Percentiles rank a stretch among this genome's conserved stretches.
Conservation (phyloP, 2,113 vertebrate species). For the Antechinus flavipes region DNA sequence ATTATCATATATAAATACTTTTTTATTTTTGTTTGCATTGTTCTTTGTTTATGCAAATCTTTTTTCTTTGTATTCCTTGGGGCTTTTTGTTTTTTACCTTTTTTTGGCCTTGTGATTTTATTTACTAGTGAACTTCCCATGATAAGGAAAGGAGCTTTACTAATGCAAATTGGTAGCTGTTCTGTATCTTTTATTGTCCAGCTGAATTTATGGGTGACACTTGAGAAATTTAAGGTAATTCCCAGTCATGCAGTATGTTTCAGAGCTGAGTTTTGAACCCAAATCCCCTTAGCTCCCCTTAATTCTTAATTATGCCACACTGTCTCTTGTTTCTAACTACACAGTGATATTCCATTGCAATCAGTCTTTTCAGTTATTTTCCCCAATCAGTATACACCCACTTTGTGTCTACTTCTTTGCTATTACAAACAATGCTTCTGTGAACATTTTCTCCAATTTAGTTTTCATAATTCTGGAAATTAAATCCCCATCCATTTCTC, state of each 20-base stretch:
- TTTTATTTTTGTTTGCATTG: not conserved
- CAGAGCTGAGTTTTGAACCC: not conserved
- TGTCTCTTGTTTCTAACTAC: not conserved
- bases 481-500: too few species aligned
- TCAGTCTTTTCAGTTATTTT: not conserved
- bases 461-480: not conserved
- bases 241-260: not conserved
- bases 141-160: not conserved
- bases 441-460: not conserved
- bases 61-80: not conserved
- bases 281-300: not conserved
- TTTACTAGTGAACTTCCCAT: not conserved
- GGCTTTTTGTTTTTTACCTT: too few species aligned
- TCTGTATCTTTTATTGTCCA: not conserved
- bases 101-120: not conserved
- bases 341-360: not conserved
- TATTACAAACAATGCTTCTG: not conserved
- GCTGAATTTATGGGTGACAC: not conserved
- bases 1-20: not conserved
- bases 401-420: not conserved
- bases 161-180: not conserved
- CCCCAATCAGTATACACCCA: not conserved
- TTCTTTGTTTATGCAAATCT: not conserved
- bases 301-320: not conserved
- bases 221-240: not conserved